Evolutionary conservation across 2,797 vertebrate genomes (phyloP).

Genomic region (Enteromius trimaculatus): DNA sequence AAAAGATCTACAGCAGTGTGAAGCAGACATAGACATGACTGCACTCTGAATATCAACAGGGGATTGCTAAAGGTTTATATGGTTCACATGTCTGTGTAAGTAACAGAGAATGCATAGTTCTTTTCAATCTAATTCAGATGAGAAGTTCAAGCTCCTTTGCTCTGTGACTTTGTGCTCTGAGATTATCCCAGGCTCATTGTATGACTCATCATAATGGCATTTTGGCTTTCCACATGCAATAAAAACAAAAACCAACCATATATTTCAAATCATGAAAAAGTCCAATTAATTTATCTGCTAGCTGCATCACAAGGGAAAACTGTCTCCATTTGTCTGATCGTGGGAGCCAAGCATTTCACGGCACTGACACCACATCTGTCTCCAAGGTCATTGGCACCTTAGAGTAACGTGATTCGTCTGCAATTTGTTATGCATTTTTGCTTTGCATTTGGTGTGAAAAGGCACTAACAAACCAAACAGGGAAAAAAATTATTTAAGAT

Average conservation of each 20-base stretch:
- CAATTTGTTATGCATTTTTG: not conserved
- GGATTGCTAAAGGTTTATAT: not conserved
- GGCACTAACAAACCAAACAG: not conserved
- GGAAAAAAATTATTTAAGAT: not conserved
- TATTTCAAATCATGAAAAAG: conserved; percentile 71
- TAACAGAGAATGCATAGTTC: not conserved
- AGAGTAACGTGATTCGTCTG: not conserved
- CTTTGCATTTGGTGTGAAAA: not conserved
- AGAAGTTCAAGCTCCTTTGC: conserved; percentile 23
- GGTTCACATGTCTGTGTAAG: not conserved
- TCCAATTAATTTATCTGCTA: conserved; percentile 50
- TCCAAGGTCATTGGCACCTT: conserved; percentile 6
- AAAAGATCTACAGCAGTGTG: not conserved
- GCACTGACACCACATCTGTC: not conserved
- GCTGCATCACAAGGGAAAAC: conserved; percentile 61
- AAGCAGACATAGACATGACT: not conserved
- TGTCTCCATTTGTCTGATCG: conserved; percentile 14
- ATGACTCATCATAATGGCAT: conserved; percentile 73
- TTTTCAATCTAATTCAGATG: not conserved
- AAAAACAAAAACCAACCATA: conserved; percentile 69
- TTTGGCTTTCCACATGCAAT: conserved; percentile 69
- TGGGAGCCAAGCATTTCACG: conserved; percentile 14
- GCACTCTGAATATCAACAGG: conserved; percentile 18
- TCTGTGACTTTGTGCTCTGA: conserved; percentile 4
- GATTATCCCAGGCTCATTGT: conserved; percentile 24